Conservation (phyloP, 2,888 invertebrate genomes). For the Tetranychus truncatus region DNA sequence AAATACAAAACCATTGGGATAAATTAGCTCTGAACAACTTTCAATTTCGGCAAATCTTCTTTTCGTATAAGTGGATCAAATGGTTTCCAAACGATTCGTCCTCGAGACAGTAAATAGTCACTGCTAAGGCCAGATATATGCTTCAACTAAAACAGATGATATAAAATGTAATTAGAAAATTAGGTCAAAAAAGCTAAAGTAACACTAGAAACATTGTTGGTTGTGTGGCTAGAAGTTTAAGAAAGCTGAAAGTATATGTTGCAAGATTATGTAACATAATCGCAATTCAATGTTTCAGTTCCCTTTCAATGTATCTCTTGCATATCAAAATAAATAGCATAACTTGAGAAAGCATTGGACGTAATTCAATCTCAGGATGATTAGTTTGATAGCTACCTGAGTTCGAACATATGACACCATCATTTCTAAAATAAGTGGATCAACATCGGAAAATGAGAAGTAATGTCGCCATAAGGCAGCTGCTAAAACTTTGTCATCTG, state of each 20-base stretch:
- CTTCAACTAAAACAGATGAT: background rate
- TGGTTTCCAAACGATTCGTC: conserved; percentile 3
- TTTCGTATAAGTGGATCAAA: conserved; percentile 3
- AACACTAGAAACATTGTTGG: background rate
- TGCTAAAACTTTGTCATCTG: conserved; percentile 56
- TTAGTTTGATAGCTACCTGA: conserved; percentile 41
- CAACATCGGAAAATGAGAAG: conserved; percentile 44
- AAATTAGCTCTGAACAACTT: background rate
- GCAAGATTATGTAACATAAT: too few species aligned
- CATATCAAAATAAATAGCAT: too few species aligned
- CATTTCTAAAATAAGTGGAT: conserved; percentile 47
- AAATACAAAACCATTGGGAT: too few species aligned
- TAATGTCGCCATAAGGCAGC: conserved; percentile 63
- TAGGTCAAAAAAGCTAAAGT: background rate
- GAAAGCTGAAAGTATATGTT: too few species aligned
- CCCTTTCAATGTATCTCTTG: too few species aligned
- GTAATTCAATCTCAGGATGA: background rate
- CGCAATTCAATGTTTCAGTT: too few species aligned
- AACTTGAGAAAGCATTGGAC: too few species aligned
- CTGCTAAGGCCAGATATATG: background rate
- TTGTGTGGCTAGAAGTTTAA: background rate
- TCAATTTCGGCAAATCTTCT: background rate
- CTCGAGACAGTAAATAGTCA: background rate
- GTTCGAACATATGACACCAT: conserved; percentile 56
- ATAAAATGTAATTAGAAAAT: background rate